These are phyloP conservation scores for Nemoura dubitans DNA, from an alignment of 2,888 invertebrate genomes.

Conservation along the genomic window DNA sequence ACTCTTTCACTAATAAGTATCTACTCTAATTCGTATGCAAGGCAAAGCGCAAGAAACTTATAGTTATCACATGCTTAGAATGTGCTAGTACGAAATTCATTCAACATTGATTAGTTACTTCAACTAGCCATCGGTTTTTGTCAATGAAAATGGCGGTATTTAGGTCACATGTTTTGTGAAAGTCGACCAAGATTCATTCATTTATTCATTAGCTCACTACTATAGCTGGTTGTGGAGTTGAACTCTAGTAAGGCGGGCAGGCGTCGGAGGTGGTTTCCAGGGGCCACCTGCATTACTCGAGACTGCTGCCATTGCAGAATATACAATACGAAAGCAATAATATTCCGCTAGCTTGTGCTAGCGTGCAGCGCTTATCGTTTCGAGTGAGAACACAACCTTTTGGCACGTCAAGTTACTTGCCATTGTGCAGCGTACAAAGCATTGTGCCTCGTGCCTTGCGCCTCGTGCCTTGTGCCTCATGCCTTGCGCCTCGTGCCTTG, in stretches of 20 bases:
- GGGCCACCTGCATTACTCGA: background rate
- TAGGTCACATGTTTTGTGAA: slow-evolving; percentile 50
- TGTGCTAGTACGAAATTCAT: slow-evolving; percentile 10
- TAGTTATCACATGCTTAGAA: background rate
- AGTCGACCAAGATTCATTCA: slow-evolving; percentile 46
- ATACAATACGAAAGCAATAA: too few relatives aligned
- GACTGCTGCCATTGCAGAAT: background rate
- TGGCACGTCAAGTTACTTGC: too few relatives aligned
- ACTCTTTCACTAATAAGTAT: background rate
- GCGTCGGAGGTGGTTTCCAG: background rate
- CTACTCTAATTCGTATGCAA: slow-evolving; percentile 19
- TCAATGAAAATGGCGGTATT: slow-evolving; percentile 49
- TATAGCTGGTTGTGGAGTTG: slow-evolving; percentile 2
- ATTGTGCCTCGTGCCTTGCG: too few relatives aligned
- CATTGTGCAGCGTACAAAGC: too few relatives aligned
- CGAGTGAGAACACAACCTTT: too few relatives aligned
- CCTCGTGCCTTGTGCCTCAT: too few relatives aligned
- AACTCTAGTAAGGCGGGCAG: background rate
- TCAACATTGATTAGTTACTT: slow-evolving; percentile 31
- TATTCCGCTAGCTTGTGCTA: too few relatives aligned
- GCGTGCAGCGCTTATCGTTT: too few relatives aligned
- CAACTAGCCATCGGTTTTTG: slow-evolving; percentile 35
- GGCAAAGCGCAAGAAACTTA: background rate
- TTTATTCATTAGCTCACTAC: slow-evolving; percentile 46
- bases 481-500: too few relatives aligned